Base-by-base conservation (phyloP, 2,113 vertebrate genomes). In the Bathybates hornii region DNA sequence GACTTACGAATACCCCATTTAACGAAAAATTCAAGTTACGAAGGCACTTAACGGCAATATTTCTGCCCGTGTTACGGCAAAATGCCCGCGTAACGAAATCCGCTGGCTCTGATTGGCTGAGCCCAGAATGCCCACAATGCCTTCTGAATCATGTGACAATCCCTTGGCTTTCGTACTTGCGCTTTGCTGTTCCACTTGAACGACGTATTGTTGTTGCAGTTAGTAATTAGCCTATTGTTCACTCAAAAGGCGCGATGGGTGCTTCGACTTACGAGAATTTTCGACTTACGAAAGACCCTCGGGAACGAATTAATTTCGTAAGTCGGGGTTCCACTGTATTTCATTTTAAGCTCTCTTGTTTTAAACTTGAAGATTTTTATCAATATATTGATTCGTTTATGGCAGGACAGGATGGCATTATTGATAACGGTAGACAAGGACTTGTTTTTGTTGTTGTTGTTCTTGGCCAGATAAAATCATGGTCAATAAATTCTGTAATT, bases 231-330 rank as follows among this genome's bases (percentile, higher is more conserved):
- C 14, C 14, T 61, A 32, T 17, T 2, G 2, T 61, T 61, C 5
- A 61, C 57, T 17, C 57, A 61, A 61, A 32, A 32, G 29, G 29
- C 5, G 1, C 14, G 3, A 61, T 17, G 0, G 57, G 57, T 61
- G 57, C 29, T 61, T 61, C 1, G 1, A 4, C 57, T 32, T 29
- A 2, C 1, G 0, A 1, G 29, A 29, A 5, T 9, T 3, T 59
- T 29, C 1, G 13, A 59, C 56, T 29, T 61, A 32, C 0, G 0
- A 61, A 61, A 32, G 8, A 17, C 57, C 8, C 57, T 17, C 0
- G 3, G 14, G 2, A 61, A 17, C 8, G 0, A 61, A 61, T 61
- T 10, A 9, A 1, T 32, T 0, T 61, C 0, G 5, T 17, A 17
- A 61, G 29, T 61, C 2, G 3, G 29, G 8, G 57, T 10, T 61